Base-by-base conservation (phyloP, 2,113 vertebrate species). In the Saccopteryx leptura region DNA sequence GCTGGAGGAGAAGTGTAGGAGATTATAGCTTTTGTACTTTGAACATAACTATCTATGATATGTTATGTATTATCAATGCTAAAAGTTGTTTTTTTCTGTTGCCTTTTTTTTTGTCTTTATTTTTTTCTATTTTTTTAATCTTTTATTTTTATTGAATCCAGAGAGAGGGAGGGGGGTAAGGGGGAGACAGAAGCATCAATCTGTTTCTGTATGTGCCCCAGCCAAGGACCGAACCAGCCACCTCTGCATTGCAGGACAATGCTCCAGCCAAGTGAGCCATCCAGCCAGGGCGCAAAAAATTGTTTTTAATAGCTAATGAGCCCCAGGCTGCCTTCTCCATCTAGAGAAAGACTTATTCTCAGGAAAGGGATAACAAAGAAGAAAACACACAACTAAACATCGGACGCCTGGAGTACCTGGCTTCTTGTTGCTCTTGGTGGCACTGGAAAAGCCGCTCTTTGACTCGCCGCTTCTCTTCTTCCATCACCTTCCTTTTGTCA, bases 381-480 rank as follows among this genome's bases (percentile, higher is more conserved):
- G 72, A 56, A 15, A 58, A 48, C 9, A 24, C 31, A 69, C 46
- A 75, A 58, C 26, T 60, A 48, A 61, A 88, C 48, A 50, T 66
- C 10, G 50, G 63, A 24, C 24, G 15, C 9, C 4, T 39, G 81
- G 69, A 8, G 0, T 97, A 98, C 98, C 98, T 98, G 91, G 97
- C 75, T 58, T 97, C 98, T 5, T 89, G 97, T 33, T 90, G 71
- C 21, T 91, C 26, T 83, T 98, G 97, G 86, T 81, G 98, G 54
- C 92, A 39, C 63, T 98, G 98, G 2, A 98, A 96, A 63, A 99
- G 98, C 52, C 98, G 93, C 12, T 98, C 98, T 94, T 98, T 98
- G 11, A 98, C 95, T 46, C 97, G 96, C 17, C 97, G 97, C 39
- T 98, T 99, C 72, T 99, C 98, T 50, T 99, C 99, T 81, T 99